These are phyloP conservation scores for Platyscapa corneri DNA, from an alignment of 1,140 invertebrate genomes.

Conservation along the genomic window DNA sequence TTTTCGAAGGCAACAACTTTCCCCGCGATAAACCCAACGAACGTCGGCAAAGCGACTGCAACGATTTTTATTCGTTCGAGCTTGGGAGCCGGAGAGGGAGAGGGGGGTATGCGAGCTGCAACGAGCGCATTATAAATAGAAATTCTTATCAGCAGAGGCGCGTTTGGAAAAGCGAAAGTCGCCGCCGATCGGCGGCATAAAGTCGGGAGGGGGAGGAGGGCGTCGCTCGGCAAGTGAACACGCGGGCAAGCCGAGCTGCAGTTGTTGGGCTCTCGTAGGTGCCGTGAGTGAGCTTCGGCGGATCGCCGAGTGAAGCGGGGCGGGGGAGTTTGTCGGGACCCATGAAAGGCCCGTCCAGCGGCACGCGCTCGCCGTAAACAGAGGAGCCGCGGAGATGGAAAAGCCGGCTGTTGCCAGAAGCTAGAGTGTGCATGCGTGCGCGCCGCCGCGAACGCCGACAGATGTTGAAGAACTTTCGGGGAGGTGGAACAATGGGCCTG, in stretches of 20 bases:
- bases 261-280: neutral
- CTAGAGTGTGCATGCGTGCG: neutral
- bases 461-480: slow-evolving; percentile 33
- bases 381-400: slow-evolving; percentile 25
- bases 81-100: too few species aligned
- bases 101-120: too few species aligned
- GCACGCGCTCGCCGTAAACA: slow-evolving; percentile 4
- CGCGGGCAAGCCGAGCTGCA: neutral
- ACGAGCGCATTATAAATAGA: too few species aligned
- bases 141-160: too few species aligned
- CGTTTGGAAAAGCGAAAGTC: neutral
- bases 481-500: slow-evolving; percentile 24
- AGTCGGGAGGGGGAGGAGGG: too few species aligned
- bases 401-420: slow-evolving; percentile 34
- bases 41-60: too few species aligned
- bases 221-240: neutral
- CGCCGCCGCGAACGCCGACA: slow-evolving; percentile 59
- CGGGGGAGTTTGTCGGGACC: neutral
- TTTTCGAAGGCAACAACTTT: too few species aligned
- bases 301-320: neutral
- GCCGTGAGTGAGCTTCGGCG: too few species aligned
- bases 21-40: too few species aligned
- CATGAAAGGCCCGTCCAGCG: neutral
- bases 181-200: too few species aligned
- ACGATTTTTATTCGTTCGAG: too few species aligned